Evolutionary conservation across 2,113 vertebrate genomes (phyloP).

Genomic region (Pseudolaguvia tuberculata): DNA sequence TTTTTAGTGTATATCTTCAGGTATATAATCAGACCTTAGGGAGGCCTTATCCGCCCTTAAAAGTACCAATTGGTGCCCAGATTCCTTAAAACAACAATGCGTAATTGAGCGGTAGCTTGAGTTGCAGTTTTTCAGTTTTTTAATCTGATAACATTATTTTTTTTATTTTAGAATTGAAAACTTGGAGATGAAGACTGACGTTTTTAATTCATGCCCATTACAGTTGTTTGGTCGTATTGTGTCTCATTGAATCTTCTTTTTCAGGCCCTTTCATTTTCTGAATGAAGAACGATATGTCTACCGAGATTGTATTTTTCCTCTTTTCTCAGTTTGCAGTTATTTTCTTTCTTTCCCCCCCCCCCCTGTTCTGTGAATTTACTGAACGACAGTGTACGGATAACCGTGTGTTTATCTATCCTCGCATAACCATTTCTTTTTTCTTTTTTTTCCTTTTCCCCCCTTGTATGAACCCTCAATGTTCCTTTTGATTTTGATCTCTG

Average conservation of each 20-base stretch:
- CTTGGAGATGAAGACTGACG: not conserved
- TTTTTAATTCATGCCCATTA: not conserved
- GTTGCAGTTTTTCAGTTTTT: not conserved
- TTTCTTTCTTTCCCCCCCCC: conserved; percentile 15
- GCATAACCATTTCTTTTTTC: conserved; percentile 24
- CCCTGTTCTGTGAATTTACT: conserved; percentile 59
- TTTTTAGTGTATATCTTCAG: not conserved
- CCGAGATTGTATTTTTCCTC: conserved; percentile 30
- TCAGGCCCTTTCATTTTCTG: not conserved
- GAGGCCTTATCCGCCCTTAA: not conserved
- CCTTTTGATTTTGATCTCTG: conserved; percentile 29
- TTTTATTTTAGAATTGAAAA: too few relatives aligned
- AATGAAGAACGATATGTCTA: conserved; percentile 46
- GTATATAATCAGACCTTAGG: not conserved
- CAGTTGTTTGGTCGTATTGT: not conserved
- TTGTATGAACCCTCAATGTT: too few relatives aligned
- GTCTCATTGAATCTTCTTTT: not conserved
- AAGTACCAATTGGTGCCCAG: too few relatives aligned
- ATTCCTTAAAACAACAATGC: not conserved
- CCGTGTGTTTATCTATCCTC: conserved; percentile 43
- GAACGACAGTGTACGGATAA: conserved; percentile 57
- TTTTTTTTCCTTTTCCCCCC: too few relatives aligned
- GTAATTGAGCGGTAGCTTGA: not conserved
- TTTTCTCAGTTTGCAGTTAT: conserved; percentile 54
- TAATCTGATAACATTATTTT: too few relatives aligned